phyloP scores from a whole-genome alignment of 2,113 vertebrate genomes.

The Gymnocephalus cernua region DNA sequence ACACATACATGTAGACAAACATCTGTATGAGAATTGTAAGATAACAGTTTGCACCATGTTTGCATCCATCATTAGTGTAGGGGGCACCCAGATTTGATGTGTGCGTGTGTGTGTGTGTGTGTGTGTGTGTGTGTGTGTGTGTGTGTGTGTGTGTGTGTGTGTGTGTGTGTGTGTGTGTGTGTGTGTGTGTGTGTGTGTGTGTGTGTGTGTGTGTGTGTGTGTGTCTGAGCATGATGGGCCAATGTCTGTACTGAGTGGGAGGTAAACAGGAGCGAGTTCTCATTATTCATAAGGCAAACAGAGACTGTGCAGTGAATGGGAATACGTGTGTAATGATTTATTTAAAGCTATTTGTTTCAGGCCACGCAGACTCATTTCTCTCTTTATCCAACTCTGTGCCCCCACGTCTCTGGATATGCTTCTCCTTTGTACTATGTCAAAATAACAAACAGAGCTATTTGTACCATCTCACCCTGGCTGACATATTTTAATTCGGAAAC shows the following conservation, averaged over 20 bases:
- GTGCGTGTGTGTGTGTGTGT: slow-evolving; percentile 28
- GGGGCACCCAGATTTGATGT: neutral
- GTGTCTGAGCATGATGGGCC: slow-evolving; percentile 44
- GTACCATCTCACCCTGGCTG: neutral
- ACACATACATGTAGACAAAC: no score
- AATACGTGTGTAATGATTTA: slow-evolving; percentile 89
- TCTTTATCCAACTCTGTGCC: slow-evolving; percentile 33
- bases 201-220: slow-evolving; percentile 31
- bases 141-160: slow-evolving; percentile 28
- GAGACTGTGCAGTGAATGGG: slow-evolving; percentile 78
- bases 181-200: slow-evolving; percentile 28
- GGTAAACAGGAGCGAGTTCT: slow-evolving; percentile 85
- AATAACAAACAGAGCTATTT: slow-evolving; percentile 9
- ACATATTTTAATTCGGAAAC: neutral
- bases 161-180: slow-evolving; percentile 32
- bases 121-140: slow-evolving; percentile 12
- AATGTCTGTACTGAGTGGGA: slow-evolving; percentile 71
- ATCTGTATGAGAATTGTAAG: no score
- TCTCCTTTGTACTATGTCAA: neutral
- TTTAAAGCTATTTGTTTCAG: slow-evolving; percentile 84
- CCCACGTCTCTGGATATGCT: neutral
- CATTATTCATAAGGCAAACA: slow-evolving; percentile 91
- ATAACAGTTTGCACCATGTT: no score
- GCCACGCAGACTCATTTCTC: slow-evolving; percentile 67
- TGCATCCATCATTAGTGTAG: no score